Conservation (phyloP, 2,888 invertebrate genomes). For the Xylophagus ater region DNA sequence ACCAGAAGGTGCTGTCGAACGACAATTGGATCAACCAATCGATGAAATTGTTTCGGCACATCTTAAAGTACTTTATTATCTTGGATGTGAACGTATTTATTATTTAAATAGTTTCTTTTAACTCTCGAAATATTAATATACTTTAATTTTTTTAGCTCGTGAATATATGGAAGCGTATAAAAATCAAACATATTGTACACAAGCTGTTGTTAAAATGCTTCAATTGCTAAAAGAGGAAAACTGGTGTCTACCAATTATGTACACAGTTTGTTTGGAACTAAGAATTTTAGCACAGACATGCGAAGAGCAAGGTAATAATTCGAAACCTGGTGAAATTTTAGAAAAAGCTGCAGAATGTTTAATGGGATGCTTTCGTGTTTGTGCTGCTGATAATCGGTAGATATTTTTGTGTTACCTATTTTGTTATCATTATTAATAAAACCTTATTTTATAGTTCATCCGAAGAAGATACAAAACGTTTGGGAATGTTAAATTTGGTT, state of each 20-base stretch:
- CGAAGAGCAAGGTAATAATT: constrained; percentile 46
- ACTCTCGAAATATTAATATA: too few relatives aligned
- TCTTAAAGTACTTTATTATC: constrained; percentile 50
- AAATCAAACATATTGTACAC: constrained; percentile 65
- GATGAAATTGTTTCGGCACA: constrained; percentile 67
- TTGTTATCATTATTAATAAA: neutral
- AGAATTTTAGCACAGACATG: constrained; percentile 72
- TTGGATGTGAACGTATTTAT: constrained; percentile 40
- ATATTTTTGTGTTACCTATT: neutral
- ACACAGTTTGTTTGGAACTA: constrained; percentile 77
- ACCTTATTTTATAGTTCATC: constrained; percentile 44
- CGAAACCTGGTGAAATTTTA: constrained; percentile 45
- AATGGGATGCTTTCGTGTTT: constrained; percentile 88
- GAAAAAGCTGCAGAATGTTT: constrained; percentile 91
- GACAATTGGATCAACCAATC: constrained; percentile 57
- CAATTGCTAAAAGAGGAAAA: constrained; percentile 88
- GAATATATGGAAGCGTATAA: constrained; percentile 61
- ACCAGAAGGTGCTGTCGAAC: constrained; percentile 58
- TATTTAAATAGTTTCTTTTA: constrained; percentile 5
- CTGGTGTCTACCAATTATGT: constrained; percentile 94
- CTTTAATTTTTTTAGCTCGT: constrained; percentile 22
- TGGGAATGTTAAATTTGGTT: constrained; percentile 91
- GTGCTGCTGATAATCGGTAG: constrained; percentile 80
- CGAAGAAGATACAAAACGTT: constrained; percentile 83
- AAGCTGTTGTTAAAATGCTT: constrained; percentile 68